Conservation (phyloP, 2,797 vertebrate genomes). For the Pitangus sulphuratus region DNA sequence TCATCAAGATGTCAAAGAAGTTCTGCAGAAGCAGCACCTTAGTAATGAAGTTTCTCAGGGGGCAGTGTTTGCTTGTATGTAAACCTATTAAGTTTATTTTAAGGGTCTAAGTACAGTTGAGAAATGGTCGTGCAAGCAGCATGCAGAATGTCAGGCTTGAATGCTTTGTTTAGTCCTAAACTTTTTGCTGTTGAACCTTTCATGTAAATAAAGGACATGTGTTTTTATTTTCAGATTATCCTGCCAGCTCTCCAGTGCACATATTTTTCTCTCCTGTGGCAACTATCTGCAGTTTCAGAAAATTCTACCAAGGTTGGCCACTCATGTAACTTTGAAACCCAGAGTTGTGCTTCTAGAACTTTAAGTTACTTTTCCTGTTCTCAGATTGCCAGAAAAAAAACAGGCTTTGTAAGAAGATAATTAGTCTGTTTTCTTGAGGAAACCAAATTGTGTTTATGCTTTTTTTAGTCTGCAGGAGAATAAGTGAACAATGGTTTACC, state of each 20-base stretch:
- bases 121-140: neutral
- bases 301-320: slow-evolving; percentile 81
- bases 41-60: neutral
- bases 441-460: neutral
- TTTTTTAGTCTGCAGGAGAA: neutral
- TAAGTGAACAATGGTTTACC: neutral
- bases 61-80: neutral
- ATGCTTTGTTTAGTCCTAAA: neutral
- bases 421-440: neutral
- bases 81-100: neutral
- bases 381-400: neutral
- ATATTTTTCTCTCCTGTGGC: slow-evolving; percentile 87
- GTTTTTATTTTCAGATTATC: slow-evolving; percentile 78
- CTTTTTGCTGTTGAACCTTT: neutral
- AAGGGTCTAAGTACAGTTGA: neutral
- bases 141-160: neutral
- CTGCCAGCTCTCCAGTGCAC: slow-evolving; percentile 84
- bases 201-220: slow-evolving; percentile 2
- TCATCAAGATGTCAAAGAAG: neutral
- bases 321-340: neutral
- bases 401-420: neutral
- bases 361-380: neutral
- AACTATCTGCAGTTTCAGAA: slow-evolving; percentile 78
- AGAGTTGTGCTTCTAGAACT: neutral
- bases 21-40: neutral